phyloP scores from a whole-genome alignment of 2,888 invertebrate species.

The Papilio demoleus region DNA sequence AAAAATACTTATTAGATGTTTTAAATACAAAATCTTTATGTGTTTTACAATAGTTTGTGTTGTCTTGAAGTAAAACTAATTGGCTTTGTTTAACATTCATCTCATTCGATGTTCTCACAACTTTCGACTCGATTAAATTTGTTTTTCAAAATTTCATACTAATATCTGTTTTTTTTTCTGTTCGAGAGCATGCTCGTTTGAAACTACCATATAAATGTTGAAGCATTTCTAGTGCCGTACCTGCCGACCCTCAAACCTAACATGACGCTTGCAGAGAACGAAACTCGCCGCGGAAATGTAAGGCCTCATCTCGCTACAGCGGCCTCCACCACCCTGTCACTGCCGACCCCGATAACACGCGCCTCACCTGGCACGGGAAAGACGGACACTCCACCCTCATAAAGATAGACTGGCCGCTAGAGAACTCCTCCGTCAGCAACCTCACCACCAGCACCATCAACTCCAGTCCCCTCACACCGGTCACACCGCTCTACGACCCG shows the following conservation, averaged over 20 bases:
- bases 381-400: slow-evolving; percentile 78
- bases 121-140: not conserved
- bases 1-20: not conserved
- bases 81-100: slow-evolving; percentile 7
- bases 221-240: slow-evolving; percentile 5
- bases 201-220: slow-evolving; percentile 15
- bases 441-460: slow-evolving; percentile 66
- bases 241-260: slow-evolving; percentile 43
- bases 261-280: slow-evolving; percentile 72
- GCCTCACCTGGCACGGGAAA: slow-evolving; percentile 77
- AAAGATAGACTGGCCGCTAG: slow-evolving; percentile 75
- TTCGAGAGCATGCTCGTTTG: slow-evolving; percentile 30
- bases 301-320: slow-evolving; percentile 66
- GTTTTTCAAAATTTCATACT: slow-evolving; percentile 15
- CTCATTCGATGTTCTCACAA: not conserved
- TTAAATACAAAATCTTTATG: not conserved
- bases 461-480: slow-evolving; percentile 67
- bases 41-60: not conserved
- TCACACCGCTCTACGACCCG: slow-evolving; percentile 72
- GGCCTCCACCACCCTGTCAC: slow-evolving; percentile 64
- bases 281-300: slow-evolving; percentile 73
- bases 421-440: slow-evolving; percentile 64
- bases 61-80: not conserved
- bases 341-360: slow-evolving; percentile 52
- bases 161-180: slow-evolving; percentile 16